Evolutionary conservation across 2,888 invertebrate species (phyloP).

Genomic region (Melanostoma mellinum): DNA sequence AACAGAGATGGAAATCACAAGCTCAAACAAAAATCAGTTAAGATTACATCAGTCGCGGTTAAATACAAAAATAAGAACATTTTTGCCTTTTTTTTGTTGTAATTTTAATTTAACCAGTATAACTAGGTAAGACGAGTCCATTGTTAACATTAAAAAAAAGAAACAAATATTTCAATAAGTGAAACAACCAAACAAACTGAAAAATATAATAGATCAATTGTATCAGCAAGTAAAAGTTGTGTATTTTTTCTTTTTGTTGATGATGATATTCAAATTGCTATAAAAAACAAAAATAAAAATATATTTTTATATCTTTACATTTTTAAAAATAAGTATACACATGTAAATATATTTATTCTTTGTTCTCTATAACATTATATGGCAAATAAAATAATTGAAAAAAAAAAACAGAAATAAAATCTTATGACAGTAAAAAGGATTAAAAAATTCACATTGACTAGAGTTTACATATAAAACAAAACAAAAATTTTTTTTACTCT

Average conservation of each 20-base stretch:
- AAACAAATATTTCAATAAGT: no score
- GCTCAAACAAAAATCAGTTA: no score
- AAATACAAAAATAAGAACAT: no score
- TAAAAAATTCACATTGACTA: conserved; percentile 71
- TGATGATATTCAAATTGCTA: conserved; percentile 9
- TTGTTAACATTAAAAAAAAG: no score
- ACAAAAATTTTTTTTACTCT: conserved; percentile 35
- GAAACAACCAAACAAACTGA: no score
- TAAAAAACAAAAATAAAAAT: conserved; percentile 11
- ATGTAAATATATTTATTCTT: conserved; percentile 68
- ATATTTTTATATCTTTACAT: conserved; percentile 22
- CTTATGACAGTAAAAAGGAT: conserved; percentile 71
- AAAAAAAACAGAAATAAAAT: conserved; percentile 53
- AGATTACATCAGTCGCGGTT: no score
- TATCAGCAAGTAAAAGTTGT: conserved; percentile 30
- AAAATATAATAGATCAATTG: conserved; percentile 13
- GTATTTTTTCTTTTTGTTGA: neutral
- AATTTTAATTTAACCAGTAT: no score
- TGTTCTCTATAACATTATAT: conserved; percentile 64
- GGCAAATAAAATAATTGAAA: conserved; percentile 61
- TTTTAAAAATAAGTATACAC: conserved; percentile 58
- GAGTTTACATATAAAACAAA: conserved; percentile 67
- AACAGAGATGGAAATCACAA: no score
- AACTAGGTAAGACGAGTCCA: no score
- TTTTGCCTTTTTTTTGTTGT: no score